Conservation (phyloP, 2,888 invertebrate species). For the Molorchus minor region DNA sequence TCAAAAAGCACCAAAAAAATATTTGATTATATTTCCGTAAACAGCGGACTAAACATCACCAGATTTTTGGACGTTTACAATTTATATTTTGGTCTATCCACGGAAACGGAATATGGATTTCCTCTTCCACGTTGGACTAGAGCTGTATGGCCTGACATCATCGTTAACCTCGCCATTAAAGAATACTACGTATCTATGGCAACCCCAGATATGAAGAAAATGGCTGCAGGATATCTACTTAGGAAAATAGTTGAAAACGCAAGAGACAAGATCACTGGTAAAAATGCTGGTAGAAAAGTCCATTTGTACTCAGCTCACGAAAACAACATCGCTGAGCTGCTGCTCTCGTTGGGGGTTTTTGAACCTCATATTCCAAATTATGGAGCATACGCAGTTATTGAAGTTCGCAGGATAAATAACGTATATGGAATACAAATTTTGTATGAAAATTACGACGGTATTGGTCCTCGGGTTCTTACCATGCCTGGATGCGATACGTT, state of each 20-base stretch:
- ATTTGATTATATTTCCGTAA: conserved; percentile 63
- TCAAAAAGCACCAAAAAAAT: conserved; percentile 62
- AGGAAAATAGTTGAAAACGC: conserved; percentile 43
- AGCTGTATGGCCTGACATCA: conserved; percentile 54
- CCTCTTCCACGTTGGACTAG: conserved; percentile 61
- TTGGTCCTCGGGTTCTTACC: conserved; percentile 35
- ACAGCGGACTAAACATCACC: conserved; percentile 65
- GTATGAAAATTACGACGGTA: conserved; percentile 42
- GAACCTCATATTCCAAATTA: conserved; percentile 55
- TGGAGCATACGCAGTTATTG: conserved; percentile 40
- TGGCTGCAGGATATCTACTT: conserved; percentile 43
- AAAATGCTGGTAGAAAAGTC: conserved; percentile 39
- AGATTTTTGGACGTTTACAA: conserved; percentile 68
- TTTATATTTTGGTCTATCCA: conserved; percentile 68
- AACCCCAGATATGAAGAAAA: conserved; percentile 52
- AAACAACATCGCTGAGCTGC: conserved; percentile 63
- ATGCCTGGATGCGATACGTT: conserved; percentile 42
- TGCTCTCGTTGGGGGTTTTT: conserved; percentile 62
- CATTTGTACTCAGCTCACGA: conserved; percentile 65
- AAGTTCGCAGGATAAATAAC: conserved; percentile 39
- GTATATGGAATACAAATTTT: conserved; percentile 46
- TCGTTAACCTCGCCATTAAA: conserved; percentile 50
- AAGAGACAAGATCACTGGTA: conserved; percentile 30
- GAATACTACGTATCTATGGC: conserved; percentile 40
- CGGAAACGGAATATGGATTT: conserved; percentile 65